phyloP scores from a whole-genome alignment of 1,140 invertebrate genomes.

The Potamilus streckersoni region DNA sequence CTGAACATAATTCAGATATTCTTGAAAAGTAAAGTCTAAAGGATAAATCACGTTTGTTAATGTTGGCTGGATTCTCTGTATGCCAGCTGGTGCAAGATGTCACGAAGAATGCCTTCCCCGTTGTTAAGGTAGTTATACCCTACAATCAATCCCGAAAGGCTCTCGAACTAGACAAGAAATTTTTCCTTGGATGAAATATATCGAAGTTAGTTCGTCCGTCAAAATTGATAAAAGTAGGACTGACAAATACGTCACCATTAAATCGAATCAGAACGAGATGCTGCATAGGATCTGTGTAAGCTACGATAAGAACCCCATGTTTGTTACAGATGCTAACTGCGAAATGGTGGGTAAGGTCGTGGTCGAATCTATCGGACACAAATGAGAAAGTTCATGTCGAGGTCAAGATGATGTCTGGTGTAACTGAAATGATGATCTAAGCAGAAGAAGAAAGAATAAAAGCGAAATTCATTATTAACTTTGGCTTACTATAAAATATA shows the following conservation, averaged over 20 bases:
- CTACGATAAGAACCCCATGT: neutral
- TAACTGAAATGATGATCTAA: slow-evolving; percentile 1
- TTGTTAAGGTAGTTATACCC: slow-evolving; percentile 19
- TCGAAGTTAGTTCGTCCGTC: neutral
- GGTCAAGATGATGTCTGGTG: slow-evolving; percentile 12
- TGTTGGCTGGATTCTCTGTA: slow-evolving; percentile 31
- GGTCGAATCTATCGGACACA: neutral
- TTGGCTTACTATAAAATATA: slow-evolving; percentile 40
- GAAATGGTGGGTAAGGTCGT: neutral
- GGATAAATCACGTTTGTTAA: slow-evolving; percentile 2
- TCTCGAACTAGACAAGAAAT: neutral
- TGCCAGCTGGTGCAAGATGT: slow-evolving; percentile 17
- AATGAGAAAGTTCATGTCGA: neutral
- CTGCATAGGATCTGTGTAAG: neutral
- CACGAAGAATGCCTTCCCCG: neutral
- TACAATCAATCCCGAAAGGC: neutral
- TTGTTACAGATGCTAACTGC: neutral
- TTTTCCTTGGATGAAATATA: neutral
- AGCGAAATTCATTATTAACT: slow-evolving; percentile 23
- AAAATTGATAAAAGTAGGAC: neutral
- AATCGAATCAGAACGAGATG: neutral
- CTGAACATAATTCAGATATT: slow-evolving; percentile 6
- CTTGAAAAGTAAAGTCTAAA: neutral
- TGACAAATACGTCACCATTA: neutral
- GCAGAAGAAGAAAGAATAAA: slow-evolving; percentile 8